Conservation (phyloP, 2,888 invertebrate genomes). For the Litoditis marina region DNA sequence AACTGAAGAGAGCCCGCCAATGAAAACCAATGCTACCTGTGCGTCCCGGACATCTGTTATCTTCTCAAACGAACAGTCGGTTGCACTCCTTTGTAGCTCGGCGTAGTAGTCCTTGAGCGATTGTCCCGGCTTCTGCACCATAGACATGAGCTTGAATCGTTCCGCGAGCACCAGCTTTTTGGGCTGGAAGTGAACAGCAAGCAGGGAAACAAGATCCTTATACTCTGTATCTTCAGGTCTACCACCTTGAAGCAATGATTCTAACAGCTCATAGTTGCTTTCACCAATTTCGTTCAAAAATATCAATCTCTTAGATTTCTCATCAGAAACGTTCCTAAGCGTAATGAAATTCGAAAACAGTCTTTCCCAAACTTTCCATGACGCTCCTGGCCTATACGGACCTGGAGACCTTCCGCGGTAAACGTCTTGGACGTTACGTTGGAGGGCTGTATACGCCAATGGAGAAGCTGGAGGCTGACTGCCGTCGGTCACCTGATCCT, state of each 20-base stretch:
- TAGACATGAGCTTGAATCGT: neutral
- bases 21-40: neutral
- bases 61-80: neutral
- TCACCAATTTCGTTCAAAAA: constrained; percentile 7
- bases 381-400: neutral
- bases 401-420: neutral
- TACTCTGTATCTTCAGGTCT: neutral
- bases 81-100: neutral
- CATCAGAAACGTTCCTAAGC: neutral
- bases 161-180: neutral
- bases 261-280: constrained; percentile 1
- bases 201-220: neutral
- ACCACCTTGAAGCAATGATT: neutral
- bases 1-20: neutral
- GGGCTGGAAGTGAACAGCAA: neutral
- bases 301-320: neutral
- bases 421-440: neutral
- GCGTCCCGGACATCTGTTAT: neutral
- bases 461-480: too few species aligned
- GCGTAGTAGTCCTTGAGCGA: neutral
- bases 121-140: neutral
- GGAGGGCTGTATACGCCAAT: too few species aligned
- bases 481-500: too few species aligned
- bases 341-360: neutral
- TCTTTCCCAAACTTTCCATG: neutral